Evolutionary conservation across 2,797 vertebrate species (phyloP).

Genomic region (Halcyon smyrnensis): DNA sequence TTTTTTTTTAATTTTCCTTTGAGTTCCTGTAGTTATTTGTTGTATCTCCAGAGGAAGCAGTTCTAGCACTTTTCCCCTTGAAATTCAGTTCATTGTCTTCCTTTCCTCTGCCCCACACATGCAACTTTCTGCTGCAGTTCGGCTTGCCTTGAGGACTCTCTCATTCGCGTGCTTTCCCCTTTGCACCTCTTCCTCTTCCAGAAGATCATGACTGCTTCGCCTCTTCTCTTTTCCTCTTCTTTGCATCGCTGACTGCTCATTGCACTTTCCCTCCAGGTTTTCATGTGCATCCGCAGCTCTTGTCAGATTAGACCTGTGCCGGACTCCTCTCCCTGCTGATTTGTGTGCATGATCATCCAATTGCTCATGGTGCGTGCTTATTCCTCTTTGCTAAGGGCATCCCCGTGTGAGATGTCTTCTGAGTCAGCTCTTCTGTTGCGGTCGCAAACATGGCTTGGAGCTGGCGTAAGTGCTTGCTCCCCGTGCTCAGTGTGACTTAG

Average conservation of each 20-base stretch:
- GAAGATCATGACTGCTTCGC: neutral
- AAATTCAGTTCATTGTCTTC: neutral
- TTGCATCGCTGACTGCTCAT: neutral
- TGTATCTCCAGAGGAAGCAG: neutral
- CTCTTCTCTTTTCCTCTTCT: neutral
- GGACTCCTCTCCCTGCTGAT: neutral
- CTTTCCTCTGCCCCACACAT: neutral
- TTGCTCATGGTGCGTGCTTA: neutral
- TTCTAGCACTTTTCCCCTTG: neutral
- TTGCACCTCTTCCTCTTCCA: neutral
- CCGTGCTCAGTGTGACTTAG: neutral
- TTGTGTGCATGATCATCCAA: neutral
- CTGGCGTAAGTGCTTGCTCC: neutral
- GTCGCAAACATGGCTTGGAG: neutral
- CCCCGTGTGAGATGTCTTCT: neutral
- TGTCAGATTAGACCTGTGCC: neutral
- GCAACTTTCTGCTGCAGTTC: neutral
- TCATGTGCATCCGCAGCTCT: neutral
- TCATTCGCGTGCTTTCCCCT: rapidly evolving
- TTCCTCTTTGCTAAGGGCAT: conserved; percentile 18
- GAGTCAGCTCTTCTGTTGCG: neutral
- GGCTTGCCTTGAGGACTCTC: neutral
- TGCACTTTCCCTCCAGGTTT: conserved; percentile 13
- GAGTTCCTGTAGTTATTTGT: neutral
- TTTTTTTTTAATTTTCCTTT: neutral